phyloP scores from a whole-genome alignment of 2,797 vertebrate genomes.

The Esox lucius region DNA sequence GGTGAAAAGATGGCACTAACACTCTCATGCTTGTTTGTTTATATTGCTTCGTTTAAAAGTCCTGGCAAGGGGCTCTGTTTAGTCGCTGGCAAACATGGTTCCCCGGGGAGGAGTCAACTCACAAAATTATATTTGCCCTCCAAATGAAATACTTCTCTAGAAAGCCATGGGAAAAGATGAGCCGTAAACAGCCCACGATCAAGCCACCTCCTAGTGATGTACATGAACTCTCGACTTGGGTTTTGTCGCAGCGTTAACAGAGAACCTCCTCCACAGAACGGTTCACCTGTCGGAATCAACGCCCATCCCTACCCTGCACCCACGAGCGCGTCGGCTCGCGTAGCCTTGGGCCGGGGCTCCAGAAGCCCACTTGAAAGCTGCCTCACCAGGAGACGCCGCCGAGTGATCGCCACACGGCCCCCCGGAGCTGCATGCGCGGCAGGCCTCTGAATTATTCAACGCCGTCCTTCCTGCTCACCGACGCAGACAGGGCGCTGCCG shows the following conservation, averaged over 20 bases:
- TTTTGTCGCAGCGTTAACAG: background rate
- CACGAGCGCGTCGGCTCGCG: background rate
- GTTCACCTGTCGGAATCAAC: background rate
- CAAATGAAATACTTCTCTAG: background rate
- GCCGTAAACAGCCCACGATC: background rate
- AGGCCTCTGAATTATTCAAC: slow-evolving; percentile 73
- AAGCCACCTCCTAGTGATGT: background rate
- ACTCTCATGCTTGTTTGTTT: slow-evolving; percentile 1
- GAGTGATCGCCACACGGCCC: slow-evolving; percentile 59
- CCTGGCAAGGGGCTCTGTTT: background rate
- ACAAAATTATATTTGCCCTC: background rate
- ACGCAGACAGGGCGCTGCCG: slow-evolving; percentile 45
- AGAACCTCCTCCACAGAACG: background rate
- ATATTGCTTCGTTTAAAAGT: background rate
- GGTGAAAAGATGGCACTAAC: background rate
- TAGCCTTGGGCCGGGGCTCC: slow-evolving; percentile 8
- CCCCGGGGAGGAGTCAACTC: background rate
- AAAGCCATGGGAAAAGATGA: background rate
- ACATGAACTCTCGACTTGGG: background rate
- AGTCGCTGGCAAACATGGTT: background rate
- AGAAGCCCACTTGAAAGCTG: slow-evolving; percentile 56
- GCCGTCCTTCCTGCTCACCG: slow-evolving; percentile 43
- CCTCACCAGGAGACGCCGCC: slow-evolving; percentile 55
- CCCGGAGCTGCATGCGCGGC: slow-evolving; percentile 46
- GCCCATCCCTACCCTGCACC: too few species aligned